Evolutionary conservation across 2,113 vertebrate species (phyloP), one percentile per base, ranked within the genome.

Genomic region (Syngnathus scovelli): DNA sequence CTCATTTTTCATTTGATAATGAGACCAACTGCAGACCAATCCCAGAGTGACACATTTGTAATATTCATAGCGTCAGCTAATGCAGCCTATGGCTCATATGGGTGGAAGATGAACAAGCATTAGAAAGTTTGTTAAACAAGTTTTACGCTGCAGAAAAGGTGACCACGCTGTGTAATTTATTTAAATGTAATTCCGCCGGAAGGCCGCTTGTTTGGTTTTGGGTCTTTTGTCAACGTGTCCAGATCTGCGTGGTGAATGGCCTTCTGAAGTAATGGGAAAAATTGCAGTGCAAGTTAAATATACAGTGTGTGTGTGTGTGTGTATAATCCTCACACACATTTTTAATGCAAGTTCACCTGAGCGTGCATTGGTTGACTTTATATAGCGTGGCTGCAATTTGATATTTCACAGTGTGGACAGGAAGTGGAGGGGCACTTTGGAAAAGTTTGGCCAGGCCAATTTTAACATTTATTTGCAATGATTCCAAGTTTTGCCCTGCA

Each of bases 171-270:
- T 44, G 41, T 62, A 62, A 62, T 44, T 23, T 62, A 62, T 62
- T 62, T n/a, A 27, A 62, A 62, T 62, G 11, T 44, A 27, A 62
- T 62, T 62, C 61, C 61, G 44, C 12, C 21, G 1, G 39, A 62
- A 27, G 61, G 21, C 59, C 21, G 5, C 41, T 6, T 27, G 41
- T 62, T 62, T 8, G 21, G 27, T 13, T 6, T 27, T 16, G 61
- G 61, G 41, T 62, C 21, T 62, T 62, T 44, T 62, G 61, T 62
- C 61, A 62, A 62, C 27, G 61, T 62, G 41, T 62, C 61, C 61
- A 15, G n/a, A 27, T 36, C 39, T 16, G 8, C 21, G 41, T 44
- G 61, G 27, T 62, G 16, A 62, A 62, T 62, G 41, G 41, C 21
- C n/a, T 44, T 43, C 13, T 62, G 12, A 44, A 62, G 46, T 62